A percentile compares a stretch with the other conserved stretches of the same genome.
Conservation (phyloP, 2,797 vertebrate genomes). For the Iguana delicatissima region DNA sequence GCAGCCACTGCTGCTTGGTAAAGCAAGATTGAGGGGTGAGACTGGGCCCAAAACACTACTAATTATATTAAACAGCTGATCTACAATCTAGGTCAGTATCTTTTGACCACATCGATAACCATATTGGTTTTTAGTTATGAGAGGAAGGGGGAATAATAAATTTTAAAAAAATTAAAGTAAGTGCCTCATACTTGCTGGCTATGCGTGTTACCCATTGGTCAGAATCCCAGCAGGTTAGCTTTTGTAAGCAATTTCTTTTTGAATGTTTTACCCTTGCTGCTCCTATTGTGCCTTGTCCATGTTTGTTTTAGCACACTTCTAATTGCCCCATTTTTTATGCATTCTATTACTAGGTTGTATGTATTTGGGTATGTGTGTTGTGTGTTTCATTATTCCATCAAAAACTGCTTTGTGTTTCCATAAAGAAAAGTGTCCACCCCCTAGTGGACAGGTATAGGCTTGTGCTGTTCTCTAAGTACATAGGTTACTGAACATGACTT, state of each 20-base stretch:
- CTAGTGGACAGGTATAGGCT: background rate
- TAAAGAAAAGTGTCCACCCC: background rate
- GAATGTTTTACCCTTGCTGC: background rate
- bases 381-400: background rate
- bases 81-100: too few relatives aligned
- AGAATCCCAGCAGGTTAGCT: background rate
- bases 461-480: background rate
- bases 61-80: too few relatives aligned
- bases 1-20: too few relatives aligned
- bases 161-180: too few relatives aligned
- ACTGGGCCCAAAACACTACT: too few relatives aligned
- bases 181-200: too few relatives aligned
- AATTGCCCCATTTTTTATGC: background rate
- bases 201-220: background rate
- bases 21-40: too few relatives aligned
- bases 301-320: background rate
- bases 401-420: background rate
- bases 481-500: background rate
- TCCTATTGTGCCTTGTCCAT: background rate
- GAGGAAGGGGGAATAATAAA: too few relatives aligned
- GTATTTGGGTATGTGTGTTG: background rate
- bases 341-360: too few relatives aligned
- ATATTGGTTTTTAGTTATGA: too few relatives aligned
- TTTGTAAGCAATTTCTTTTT: background rate
- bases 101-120: too few relatives aligned